Conservation (phyloP, 2,888 invertebrate genomes). For the Eilema caniola region DNA sequence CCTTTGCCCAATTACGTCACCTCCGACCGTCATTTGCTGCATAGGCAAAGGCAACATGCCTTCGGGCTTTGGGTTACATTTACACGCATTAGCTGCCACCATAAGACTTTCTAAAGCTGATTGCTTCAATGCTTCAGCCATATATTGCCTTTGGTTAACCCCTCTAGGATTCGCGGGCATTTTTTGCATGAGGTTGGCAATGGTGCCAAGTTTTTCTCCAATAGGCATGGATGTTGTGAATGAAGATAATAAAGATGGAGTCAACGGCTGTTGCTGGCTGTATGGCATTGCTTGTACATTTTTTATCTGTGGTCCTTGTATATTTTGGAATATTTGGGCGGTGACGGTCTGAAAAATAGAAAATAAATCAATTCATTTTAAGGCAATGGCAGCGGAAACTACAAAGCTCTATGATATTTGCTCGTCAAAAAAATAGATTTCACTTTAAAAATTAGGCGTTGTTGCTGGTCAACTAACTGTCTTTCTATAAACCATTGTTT, state of each 20-base stretch:
- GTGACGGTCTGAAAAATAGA: conserved; percentile 32
- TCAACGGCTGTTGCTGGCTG: conserved; percentile 23
- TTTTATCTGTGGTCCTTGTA: conserved; percentile 25
- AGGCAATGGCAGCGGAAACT: too few relatives aligned
- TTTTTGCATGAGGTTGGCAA: conserved; percentile 53
- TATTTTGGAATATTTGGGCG: conserved; percentile 28
- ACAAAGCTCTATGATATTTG: too few relatives aligned
- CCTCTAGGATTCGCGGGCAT: conserved; percentile 42
- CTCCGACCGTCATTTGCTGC: conserved; percentile 17
- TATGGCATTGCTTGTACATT: conserved; percentile 10
- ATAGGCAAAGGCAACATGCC: conserved; percentile 24
- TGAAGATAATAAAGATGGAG: conserved; percentile 30
- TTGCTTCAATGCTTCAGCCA: conserved; percentile 60
- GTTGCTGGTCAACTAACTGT: too few relatives aligned
- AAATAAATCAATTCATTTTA: not conserved
- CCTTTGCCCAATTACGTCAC: conserved; percentile 31
- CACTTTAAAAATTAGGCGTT: too few relatives aligned
- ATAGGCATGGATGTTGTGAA: conserved; percentile 44
- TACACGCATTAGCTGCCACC: conserved; percentile 53
- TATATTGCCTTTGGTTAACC: conserved; percentile 47
- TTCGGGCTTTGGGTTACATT: conserved; percentile 22
- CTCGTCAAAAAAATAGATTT: too few relatives aligned
- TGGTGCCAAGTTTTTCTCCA: conserved; percentile 47
- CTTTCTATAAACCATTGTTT: too few relatives aligned
- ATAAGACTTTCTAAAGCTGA: conserved; percentile 61